A percentile compares a stretch with the other conserved stretches of the same genome.
Conservation (phyloP, 1,140 invertebrate species). For the Antheraea pernyi region DNA sequence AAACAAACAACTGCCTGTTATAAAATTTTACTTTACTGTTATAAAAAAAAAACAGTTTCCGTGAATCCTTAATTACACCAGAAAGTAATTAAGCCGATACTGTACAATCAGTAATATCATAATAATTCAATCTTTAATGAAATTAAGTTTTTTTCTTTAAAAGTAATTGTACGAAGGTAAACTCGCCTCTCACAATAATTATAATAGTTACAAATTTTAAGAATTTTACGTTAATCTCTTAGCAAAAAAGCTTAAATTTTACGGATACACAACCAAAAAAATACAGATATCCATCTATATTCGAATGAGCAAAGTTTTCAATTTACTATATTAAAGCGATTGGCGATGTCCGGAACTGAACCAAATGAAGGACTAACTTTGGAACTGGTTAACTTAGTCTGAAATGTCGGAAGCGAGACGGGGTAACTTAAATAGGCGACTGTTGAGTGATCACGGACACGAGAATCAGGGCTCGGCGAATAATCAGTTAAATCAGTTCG, state of each 20-base stretch:
- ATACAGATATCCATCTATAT: background rate
- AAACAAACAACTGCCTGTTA: no score
- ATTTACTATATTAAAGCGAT: constrained; percentile 22
- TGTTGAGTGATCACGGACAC: constrained; percentile 18
- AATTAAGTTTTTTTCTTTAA: no score
- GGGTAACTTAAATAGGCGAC: constrained; percentile 27
- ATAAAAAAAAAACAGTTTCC: no score
- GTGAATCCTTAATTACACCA: no score
- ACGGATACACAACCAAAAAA: background rate
- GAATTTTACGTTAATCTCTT: no score
- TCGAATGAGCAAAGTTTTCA: constrained; percentile 22
- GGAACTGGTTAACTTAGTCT: constrained; percentile 33
- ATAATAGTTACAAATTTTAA: no score
- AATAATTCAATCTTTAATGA: no score
- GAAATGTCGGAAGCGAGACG: constrained; percentile 26
- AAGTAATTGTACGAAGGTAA: no score
- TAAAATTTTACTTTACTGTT: no score
- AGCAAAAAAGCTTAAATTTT: background rate
- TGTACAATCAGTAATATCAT: no score
- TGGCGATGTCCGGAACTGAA: constrained; percentile 28
- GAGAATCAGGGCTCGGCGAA: background rate
- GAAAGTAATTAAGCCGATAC: no score
- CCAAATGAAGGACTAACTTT: constrained; percentile 41
- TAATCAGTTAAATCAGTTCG: background rate
- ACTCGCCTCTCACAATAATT: no score